Conservation (phyloP, 1,140 invertebrate species). For the Zaprionus kolodkinae region DNA sequence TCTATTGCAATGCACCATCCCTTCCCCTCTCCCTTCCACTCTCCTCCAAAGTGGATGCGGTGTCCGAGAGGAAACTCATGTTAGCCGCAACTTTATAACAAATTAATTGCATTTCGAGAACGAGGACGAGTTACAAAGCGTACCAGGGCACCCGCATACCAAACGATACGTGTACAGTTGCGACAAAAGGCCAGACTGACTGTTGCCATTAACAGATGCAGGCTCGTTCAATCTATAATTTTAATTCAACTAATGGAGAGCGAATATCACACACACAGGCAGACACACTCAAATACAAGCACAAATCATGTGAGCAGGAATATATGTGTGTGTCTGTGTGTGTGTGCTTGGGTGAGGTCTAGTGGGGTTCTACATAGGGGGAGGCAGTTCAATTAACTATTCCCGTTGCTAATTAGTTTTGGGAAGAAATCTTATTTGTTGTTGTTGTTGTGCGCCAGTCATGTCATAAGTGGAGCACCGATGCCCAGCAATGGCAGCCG, state of each 20-base stretch:
- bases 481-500: constrained; percentile 34
- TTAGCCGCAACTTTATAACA: constrained; percentile 51
- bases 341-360: not conserved
- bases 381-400: constrained; percentile 48
- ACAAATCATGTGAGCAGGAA: not conserved
- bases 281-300: not conserved
- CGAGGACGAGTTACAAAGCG: constrained; percentile 1
- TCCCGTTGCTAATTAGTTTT: constrained; percentile 71
- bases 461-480: constrained; percentile 62
- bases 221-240: constrained; percentile 23
- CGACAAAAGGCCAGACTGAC: constrained; percentile 2
- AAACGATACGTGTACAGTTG: not conserved
- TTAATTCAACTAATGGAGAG: constrained; percentile 31
- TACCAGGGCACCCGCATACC: constrained; percentile 26
- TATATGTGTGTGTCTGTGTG: too few species aligned
- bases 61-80: constrained; percentile 37
- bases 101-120: constrained; percentile 67
- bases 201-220: constrained; percentile 14
- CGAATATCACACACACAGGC: constrained; percentile 8
- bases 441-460: constrained; percentile 35
- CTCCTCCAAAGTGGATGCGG: not conserved
- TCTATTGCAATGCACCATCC: constrained; percentile 33
- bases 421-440: constrained; percentile 74
- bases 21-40: constrained; percentile 17
- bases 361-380: not conserved